Base-by-base conservation (phyloP, 2,888 invertebrate species). In the Ferdinandea cuprea region DNA sequence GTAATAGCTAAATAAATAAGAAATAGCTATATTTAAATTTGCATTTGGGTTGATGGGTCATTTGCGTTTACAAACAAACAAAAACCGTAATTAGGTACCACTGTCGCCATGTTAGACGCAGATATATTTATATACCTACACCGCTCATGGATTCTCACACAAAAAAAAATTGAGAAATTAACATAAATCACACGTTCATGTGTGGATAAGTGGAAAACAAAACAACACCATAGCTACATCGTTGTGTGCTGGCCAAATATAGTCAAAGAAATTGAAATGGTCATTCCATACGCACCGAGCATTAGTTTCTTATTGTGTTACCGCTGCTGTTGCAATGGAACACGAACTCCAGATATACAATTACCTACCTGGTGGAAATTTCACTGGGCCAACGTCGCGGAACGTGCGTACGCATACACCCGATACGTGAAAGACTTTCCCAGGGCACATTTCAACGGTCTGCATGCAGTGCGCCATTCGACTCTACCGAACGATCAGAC, bases 341-440 rank as follows among this genome's bases (percentile, higher is more conserved):
- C 4, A 56, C n/a, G n/a, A n/a, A n/a, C n/a, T n/a, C 17, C 0
- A 46, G 35, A 17, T n/a, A 54, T 11, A 54, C 15, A 15, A 44
- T 74, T 68, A 30, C 59, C 63, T 65, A n/a, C n/a, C n/a, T 46
- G 44, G 9, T 42, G 54, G 44, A 71, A 74, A 72, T 81, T 81
- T 81, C 77, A 72, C 81, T 81, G 37, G 48, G 59, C 35, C 25
- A 66, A 17, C 44, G 21, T 46, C 40, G 68, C 61, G 28, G 42
- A 73, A 74, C 76, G 74, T 76, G 76, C 42, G 65, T 71, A 48
- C 48, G 28, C 66, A 59, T 40, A 59, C 76, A 59, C 52, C 46
- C 48, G 56, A 19, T 69, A 71, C 77, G 77, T 81, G 81, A 81
- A 77, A 72, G 77, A 58, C 81, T 81, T 81, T 81, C 81, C 81